phyloP scores from a whole-genome alignment of 1,140 invertebrate species.

The Hermetia illucens region DNA sequence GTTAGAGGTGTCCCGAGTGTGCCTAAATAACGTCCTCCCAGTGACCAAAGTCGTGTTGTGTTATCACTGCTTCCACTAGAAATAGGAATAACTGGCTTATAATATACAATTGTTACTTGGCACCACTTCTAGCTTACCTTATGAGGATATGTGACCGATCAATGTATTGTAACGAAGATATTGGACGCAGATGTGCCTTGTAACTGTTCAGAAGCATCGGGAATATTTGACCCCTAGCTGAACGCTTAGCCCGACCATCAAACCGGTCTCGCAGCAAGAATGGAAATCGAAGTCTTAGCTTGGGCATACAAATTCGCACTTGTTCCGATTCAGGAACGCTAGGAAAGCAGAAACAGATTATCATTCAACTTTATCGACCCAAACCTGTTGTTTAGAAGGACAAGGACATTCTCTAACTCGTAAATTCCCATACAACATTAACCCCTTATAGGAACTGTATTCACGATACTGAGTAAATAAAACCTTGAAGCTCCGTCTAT shows the following conservation, averaged over 20 bases:
- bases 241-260: constrained; percentile 44
- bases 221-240: constrained; percentile 37
- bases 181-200: constrained; percentile 41
- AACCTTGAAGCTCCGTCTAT: too few species aligned
- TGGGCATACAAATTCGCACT: constrained; percentile 38
- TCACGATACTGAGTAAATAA: too few species aligned
- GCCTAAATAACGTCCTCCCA: constrained; percentile 49
- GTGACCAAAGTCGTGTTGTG: constrained; percentile 51
- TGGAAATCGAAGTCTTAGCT: constrained; percentile 47
- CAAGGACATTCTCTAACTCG: too few species aligned
- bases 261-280: constrained; percentile 49
- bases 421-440: too few species aligned
- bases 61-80: constrained; percentile 53
- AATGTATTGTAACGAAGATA: constrained; percentile 44
- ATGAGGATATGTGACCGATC: constrained; percentile 40
- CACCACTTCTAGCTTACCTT: constrained; percentile 31
- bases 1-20: constrained; percentile 48
- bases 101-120: not conserved
- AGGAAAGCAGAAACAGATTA: not conserved
- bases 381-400: too few species aligned
- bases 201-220: constrained; percentile 51
- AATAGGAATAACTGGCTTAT: constrained; percentile 4
- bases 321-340: constrained; percentile 19
- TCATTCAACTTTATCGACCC: too few species aligned
- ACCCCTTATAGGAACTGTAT: too few species aligned